Conservation (phyloP, 2,888 invertebrate genomes). For the Drosophila birchii region DNA sequence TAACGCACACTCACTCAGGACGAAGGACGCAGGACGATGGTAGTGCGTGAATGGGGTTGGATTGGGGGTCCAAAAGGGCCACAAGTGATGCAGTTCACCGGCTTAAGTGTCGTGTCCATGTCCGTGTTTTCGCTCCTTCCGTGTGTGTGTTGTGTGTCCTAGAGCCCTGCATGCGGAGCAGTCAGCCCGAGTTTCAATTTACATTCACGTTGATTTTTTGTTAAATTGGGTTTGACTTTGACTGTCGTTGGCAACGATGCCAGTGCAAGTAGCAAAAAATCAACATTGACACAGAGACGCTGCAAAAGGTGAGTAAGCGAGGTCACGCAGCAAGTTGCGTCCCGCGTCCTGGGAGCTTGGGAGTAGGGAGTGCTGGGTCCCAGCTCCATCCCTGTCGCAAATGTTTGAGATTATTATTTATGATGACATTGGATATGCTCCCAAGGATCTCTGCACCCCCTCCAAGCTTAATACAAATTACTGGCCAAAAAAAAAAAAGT, state of each 20-base stretch:
- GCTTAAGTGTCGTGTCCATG: conserved; percentile 42
- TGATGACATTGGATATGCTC: too few species aligned
- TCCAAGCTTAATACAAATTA: not conserved
- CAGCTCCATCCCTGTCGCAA: not conserved
- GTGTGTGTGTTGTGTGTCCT: not conserved
- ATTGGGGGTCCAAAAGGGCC: conserved; percentile 11
- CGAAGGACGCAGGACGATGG: conserved; percentile 1
- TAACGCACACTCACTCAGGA: conserved; percentile 43
- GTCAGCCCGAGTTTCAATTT: conserved; percentile 67
- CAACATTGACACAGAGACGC: conserved; percentile 69
- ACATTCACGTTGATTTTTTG: conserved; percentile 78
- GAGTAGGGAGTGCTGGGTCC: not conserved
- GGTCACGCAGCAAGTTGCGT: not conserved
- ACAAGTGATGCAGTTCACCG: conserved; percentile 36
- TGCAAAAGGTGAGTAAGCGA: conserved; percentile 55
- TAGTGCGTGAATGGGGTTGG: conserved; percentile 6
- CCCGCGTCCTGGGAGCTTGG: conserved; percentile 1
- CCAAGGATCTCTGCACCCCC: too few species aligned
- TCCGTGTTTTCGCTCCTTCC: not conserved
- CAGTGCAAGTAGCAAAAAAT: conserved; percentile 56
- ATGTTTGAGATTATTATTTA: conserved; percentile 13
- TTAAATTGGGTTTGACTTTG: conserved; percentile 76
- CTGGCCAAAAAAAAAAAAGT: too few species aligned
- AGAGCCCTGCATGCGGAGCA: conserved; percentile 19
- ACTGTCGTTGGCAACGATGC: conserved; percentile 51